A percentile compares a stretch with the other conserved stretches of the same genome.
Conservation (phyloP, 2,113 vertebrate genomes). For the Pteruthius melanotis region DNA sequence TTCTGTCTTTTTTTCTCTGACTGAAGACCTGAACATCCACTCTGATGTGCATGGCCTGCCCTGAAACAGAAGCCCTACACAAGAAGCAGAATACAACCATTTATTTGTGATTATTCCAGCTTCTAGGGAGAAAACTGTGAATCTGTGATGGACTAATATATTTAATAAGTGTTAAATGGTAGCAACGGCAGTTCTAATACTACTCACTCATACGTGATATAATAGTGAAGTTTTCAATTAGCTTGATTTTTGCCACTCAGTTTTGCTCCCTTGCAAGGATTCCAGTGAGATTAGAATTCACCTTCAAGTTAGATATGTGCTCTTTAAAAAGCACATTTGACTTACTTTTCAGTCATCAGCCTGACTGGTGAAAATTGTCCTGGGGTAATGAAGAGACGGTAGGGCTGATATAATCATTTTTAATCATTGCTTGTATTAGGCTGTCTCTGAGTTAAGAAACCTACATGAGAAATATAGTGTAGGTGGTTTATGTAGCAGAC, state of each 20-base stretch:
- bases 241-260: background rate
- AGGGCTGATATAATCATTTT: background rate
- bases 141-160: background rate
- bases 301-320: background rate
- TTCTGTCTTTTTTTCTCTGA: background rate
- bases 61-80: background rate
- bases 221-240: background rate
- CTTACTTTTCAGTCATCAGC: background rate
- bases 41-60: background rate
- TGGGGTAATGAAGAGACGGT: background rate
- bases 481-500: background rate
- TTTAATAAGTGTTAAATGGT: background rate
- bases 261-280: background rate
- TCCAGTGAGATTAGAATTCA: background rate
- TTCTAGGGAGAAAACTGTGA: background rate
- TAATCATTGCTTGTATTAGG: background rate
- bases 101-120: background rate
- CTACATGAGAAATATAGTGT: background rate
- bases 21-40: background rate
- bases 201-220: background rate
- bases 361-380: background rate
- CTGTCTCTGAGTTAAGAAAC: background rate
- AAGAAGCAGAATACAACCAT: background rate
- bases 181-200: background rate
- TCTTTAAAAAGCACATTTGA: background rate